Evolutionary conservation across 2,113 vertebrate genomes (phyloP).

Genomic region (Thryonomys swinderianus): DNA sequence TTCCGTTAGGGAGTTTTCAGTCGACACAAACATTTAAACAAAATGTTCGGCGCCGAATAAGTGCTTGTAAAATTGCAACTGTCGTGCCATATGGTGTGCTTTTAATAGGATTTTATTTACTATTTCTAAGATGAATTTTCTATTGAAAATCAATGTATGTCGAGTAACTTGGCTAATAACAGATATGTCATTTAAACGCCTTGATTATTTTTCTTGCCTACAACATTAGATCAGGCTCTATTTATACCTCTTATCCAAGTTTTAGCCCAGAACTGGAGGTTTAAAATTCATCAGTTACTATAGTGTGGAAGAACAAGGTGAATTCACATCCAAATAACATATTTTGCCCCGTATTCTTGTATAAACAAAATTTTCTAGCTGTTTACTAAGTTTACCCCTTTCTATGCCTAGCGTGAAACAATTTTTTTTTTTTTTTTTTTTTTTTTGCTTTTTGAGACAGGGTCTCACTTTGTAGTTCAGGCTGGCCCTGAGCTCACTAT

Average conservation of each 20-base stretch:
- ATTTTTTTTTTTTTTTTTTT: too few relatives aligned
- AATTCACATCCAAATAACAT: not conserved
- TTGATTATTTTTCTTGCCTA: slow-evolving; percentile 57
- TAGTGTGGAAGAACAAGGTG: not conserved
- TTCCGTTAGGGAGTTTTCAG: slow-evolving; percentile 21
- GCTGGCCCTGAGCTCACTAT: too few relatives aligned
- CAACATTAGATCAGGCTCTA: slow-evolving; percentile 28
- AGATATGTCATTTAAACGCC: slow-evolving; percentile 52
- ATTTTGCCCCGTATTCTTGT: not conserved
- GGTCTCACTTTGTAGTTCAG: too few relatives aligned
- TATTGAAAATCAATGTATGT: slow-evolving; percentile 67
- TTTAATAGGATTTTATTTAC: slow-evolving; percentile 21
- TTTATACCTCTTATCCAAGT: not conserved
- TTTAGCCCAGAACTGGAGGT: slow-evolving; percentile 9
- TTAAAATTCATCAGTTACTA: slow-evolving; percentile 3
- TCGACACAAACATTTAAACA: slow-evolving; percentile 47
- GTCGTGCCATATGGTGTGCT: not conserved
- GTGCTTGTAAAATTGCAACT: slow-evolving; percentile 34
- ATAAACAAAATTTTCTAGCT: not conserved
- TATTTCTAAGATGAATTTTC: slow-evolving; percentile 59
- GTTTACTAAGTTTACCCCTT: slow-evolving; percentile 22
- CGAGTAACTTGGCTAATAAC: slow-evolving; percentile 55
- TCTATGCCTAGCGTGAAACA: not conserved
- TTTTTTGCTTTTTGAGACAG: too few relatives aligned
- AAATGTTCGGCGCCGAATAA: slow-evolving; percentile 52